Conservation (phyloP, 2,888 invertebrate genomes). For the Maniola hyperantus region DNA sequence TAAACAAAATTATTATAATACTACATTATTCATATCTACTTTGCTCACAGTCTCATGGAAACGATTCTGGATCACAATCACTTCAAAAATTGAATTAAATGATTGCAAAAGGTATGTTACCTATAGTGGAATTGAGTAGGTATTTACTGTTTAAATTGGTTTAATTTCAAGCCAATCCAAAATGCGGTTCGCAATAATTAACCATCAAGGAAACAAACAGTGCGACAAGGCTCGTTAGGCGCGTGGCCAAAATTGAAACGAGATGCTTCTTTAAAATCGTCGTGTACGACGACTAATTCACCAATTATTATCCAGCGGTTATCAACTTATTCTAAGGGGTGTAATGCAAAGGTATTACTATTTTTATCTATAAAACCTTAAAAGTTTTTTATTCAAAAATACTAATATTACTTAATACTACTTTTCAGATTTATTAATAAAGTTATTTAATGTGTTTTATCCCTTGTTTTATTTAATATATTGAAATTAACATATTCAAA, state of each 20-base stretch:
- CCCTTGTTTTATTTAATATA: conserved; percentile 15
- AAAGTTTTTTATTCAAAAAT: background rate
- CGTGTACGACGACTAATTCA: background rate
- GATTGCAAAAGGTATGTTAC: no score
- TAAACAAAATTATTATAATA: background rate
- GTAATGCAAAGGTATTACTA: background rate
- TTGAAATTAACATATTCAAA: no score
- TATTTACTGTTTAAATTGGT: no score
- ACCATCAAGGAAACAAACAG: no score
- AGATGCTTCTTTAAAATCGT: background rate
- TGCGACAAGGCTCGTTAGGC: no score
- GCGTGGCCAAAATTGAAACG: no score
- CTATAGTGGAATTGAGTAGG: no score
- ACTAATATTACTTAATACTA: conserved; percentile 11
- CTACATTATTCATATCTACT: background rate
- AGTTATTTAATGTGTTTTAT: conserved; percentile 6
- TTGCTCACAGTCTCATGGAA: background rate
- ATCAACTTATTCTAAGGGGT: background rate
- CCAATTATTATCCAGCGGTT: background rate
- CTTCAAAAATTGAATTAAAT: no score
- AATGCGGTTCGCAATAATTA: no score
- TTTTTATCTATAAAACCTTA: conserved; percentile 11
- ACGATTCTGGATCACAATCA: no score
- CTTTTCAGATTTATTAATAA: background rate
- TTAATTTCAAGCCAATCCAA: no score